Conservation (phyloP, 2,113 vertebrate genomes). For the Microcebus jonahi region DNA sequence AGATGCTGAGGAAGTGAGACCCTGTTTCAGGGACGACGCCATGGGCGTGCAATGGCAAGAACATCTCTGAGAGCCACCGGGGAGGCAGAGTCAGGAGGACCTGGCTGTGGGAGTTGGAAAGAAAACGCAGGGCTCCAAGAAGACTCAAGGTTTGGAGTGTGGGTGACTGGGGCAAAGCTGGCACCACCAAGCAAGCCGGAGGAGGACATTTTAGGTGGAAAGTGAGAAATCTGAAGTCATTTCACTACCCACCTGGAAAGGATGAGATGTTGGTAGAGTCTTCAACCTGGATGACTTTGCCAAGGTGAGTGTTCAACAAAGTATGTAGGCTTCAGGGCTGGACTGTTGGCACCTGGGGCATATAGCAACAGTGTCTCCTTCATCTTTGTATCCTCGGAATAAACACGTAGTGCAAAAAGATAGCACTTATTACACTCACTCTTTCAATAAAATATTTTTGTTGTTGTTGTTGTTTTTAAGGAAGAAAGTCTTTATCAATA, state of each 20-base stretch:
- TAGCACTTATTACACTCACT: not conserved
- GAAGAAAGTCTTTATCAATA: not conserved
- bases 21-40: no score
- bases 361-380: not conserved
- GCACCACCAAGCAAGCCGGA: not conserved
- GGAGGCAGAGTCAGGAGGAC: not conserved
- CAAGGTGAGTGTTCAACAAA: not conserved
- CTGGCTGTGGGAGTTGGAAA: not conserved
- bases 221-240: not conserved
- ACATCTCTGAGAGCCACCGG: not conserved
- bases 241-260: not conserved
- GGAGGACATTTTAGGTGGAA: not conserved
- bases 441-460: not conserved
- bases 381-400: not conserved
- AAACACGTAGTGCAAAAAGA: not conserved
- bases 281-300: not conserved
- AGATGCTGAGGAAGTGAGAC: not conserved
- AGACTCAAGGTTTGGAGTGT: not conserved
- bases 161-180: fast-evolving
- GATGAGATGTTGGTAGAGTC: not conserved
- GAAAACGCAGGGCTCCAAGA: not conserved
- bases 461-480: no score
- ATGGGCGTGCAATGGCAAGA: not conserved
- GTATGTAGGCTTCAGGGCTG: not conserved
- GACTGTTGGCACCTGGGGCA: not conserved